Percentiles rank a stretch among this genome's conserved stretches.
phyloP scores from a whole-genome alignment of 2,113 vertebrate genomes.

The Elephantulus edwardii region DNA sequence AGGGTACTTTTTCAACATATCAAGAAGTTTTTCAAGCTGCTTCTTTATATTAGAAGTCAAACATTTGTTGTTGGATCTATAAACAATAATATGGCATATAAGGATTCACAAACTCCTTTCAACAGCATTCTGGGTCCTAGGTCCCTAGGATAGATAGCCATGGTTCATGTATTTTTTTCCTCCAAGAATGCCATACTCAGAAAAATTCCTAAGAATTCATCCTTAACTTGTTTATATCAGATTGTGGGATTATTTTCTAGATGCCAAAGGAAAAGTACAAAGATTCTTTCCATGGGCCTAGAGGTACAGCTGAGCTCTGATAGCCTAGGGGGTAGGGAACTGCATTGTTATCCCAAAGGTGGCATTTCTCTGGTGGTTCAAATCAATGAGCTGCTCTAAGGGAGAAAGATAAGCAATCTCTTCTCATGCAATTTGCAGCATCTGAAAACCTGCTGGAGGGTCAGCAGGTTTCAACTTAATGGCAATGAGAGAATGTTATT shows the following conservation, averaged over 20 bases:
- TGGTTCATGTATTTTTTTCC: not conserved
- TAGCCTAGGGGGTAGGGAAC: too few relatives aligned
- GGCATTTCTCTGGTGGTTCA: too few relatives aligned
- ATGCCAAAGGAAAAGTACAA: not conserved
- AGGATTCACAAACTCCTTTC: not conserved
- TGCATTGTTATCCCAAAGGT: too few relatives aligned
- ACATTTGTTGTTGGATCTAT: not conserved
- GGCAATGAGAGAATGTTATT: too few relatives aligned
- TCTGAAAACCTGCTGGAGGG: too few relatives aligned
- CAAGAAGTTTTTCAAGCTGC: not conserved
- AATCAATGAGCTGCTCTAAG: too few relatives aligned
- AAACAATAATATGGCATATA: not conserved
- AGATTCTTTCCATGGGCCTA: not conserved
- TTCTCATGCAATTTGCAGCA: too few relatives aligned
- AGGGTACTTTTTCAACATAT: not conserved
- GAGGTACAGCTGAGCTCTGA: not conserved
- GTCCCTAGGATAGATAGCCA: not conserved
- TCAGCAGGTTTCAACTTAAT: too few relatives aligned
- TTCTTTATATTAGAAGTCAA: not conserved
- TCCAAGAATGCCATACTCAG: not conserved
- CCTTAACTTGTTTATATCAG: not conserved
- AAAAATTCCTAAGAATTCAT: constrained; percentile 2
- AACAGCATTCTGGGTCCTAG: not conserved
- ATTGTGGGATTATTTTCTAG: not conserved
- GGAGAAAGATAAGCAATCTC: too few relatives aligned